Percentiles rank a stretch among this genome's conserved stretches.
phyloP scores from a whole-genome alignment of 2,888 invertebrate genomes.

The Drosophila siamana region DNA sequence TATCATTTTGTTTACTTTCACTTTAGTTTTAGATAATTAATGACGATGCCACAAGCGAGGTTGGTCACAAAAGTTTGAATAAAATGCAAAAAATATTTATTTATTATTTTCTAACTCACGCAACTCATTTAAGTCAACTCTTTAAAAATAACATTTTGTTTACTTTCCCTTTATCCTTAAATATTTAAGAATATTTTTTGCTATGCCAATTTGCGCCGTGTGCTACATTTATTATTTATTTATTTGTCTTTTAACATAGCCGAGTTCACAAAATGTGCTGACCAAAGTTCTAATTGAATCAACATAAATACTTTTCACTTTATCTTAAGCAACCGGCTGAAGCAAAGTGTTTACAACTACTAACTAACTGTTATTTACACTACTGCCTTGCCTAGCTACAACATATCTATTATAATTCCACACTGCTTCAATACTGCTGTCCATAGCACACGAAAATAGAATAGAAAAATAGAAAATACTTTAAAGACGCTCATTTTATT shows the following conservation, averaged over 20 bases:
- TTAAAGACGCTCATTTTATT: conserved; percentile 23
- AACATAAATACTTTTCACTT: not conserved
- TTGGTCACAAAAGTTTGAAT: too few relatives aligned
- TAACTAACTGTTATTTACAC: not conserved
- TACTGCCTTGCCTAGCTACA: not conserved
- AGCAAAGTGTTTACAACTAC: not conserved
- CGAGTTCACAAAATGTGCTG: not conserved
- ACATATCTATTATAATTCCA: conserved; percentile 6
- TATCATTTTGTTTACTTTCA: too few relatives aligned
- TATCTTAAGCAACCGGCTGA: not conserved
- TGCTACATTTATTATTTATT: too few relatives aligned
- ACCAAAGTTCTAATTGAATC: not conserved
- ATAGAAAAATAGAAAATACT: conserved; percentile 10
- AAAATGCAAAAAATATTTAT: too few relatives aligned
- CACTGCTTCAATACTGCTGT: not conserved
- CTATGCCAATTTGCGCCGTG: too few relatives aligned
- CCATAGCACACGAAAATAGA: not conserved
- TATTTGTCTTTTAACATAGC: too few relatives aligned
- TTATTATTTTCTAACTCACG: too few relatives aligned
- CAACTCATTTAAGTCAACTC: not conserved
- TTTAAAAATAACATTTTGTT: not conserved
- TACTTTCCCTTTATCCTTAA: not conserved
- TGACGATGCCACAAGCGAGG: too few relatives aligned
- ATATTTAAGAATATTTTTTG: not conserved
- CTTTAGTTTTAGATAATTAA: too few relatives aligned